These are phyloP conservation scores for Cylindroiulus punctatus DNA, from an alignment of 2,888 invertebrate species.

Conservation along the genomic window DNA sequence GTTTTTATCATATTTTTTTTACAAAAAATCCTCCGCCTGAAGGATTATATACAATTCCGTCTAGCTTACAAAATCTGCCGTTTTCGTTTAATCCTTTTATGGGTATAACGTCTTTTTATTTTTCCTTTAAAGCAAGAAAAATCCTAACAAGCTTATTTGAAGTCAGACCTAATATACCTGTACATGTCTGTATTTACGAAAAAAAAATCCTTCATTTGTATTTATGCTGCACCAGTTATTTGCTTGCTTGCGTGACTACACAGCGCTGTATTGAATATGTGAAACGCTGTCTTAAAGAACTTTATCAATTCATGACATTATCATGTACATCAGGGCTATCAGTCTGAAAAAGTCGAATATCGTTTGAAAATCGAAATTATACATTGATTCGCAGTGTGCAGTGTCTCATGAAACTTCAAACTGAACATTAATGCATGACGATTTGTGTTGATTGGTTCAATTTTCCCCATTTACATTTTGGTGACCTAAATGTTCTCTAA, in stretches of 20 bases:
- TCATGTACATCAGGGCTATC: too few relatives aligned
- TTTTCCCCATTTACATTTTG: not conserved
- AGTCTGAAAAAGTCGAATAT: too few relatives aligned
- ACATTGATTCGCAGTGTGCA: too few relatives aligned
- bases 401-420: not conserved
- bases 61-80: not conserved
- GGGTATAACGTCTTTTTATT: not conserved
- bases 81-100: not conserved
- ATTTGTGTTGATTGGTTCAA: not conserved
- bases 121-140: not conserved
- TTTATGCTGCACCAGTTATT: too few relatives aligned
- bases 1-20: not conserved
- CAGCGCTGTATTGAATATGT: too few relatives aligned
- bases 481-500: constrained; percentile 1
- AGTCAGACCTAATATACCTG: not conserved
- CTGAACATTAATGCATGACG: not conserved
- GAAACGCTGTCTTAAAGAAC: too few relatives aligned
- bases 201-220: too few relatives aligned
- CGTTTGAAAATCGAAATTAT: too few relatives aligned
- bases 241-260: too few relatives aligned
- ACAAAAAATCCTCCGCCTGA: not conserved
- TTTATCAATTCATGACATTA: too few relatives aligned
- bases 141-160: not conserved
- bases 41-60: not conserved
- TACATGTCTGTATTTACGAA: too few relatives aligned